Evolutionary conservation across 1,140 invertebrate genomes (phyloP).

Genomic region (Macrostomum lignano): DNA sequence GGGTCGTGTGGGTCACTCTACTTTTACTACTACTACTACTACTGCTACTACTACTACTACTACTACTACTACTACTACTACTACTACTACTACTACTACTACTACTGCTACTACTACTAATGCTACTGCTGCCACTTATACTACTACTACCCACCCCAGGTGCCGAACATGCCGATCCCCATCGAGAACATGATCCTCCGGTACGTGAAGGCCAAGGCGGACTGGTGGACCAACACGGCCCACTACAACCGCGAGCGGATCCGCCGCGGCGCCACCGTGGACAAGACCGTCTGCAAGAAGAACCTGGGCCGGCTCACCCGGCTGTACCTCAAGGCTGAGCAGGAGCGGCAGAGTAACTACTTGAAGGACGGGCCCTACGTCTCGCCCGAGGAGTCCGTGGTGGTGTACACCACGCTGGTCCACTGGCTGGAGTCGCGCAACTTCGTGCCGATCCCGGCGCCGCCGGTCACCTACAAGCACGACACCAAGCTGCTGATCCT

Average conservation of each 20-base stretch:
- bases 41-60: too few species aligned
- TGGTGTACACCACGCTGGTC: slow-evolving; percentile 94
- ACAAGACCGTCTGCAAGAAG: slow-evolving; percentile 98
- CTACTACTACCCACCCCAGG: too few species aligned
- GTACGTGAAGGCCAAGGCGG: slow-evolving; percentile 98
- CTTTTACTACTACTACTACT: too few species aligned
- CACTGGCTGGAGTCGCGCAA: slow-evolving; percentile 91
- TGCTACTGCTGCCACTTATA: too few species aligned
- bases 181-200: slow-evolving; percentile 99
- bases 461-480: slow-evolving; percentile 44
- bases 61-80: too few species aligned
- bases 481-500: slow-evolving; percentile 84
- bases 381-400: slow-evolving; percentile 91
- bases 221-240: slow-evolving; percentile 99
- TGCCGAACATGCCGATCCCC: slow-evolving; percentile 83
- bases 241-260: slow-evolving; percentile 88
- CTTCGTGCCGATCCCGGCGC: slow-evolving; percentile 94
- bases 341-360: slow-evolving; percentile 95
- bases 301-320: slow-evolving; percentile 82
- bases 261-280: slow-evolving; percentile 33
- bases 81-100: too few species aligned
- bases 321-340: slow-evolving; percentile 86
- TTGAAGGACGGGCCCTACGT: slow-evolving; percentile 96
- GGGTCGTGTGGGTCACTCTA: too few species aligned
- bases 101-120: too few species aligned